Evolutionary conservation across 2,113 vertebrate genomes (phyloP), one percentile per base, ranked within the genome.

Genomic region (Gracilinanus agilis): DNA sequence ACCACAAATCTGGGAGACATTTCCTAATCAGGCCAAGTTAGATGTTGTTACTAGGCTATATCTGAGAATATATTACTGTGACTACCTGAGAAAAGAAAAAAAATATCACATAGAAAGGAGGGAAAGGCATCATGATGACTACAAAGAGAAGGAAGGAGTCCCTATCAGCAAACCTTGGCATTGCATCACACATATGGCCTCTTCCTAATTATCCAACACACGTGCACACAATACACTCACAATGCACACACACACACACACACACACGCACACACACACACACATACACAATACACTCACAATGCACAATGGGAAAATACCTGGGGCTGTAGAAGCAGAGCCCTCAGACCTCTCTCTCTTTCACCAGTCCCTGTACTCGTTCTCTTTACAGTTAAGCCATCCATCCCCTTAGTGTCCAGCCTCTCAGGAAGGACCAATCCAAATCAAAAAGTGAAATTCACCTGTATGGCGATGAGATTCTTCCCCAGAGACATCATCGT

Each of bases 301-400:
- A 49, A 49, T 49, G 49, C 25, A 58, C 56, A 58, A 58, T 27
- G 56, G 9, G 25, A 58, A 58, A 9, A 34, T 75, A 75, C 29
- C 12, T n/a, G 61, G 34, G 12, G 13, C 29, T 75, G 29, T 75
- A 75, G 29, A 75, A 58, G 29, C 61, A 67, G 16, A 67, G 34
- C 29, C 61, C 13, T 67, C 2, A 34, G 29, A 67, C 11, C 29
- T 3, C 61, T 75, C 61, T 75, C 61, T 34, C 29, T n/a, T 75
- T 75, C 61, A 75, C 3, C 4, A 75, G 3, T 9, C 27, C 61
- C 61, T 16, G 3, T 75, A 75, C 1, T 34, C 24, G 1, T 75
- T 58, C 90, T 94, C 55, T 44, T 55, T 3, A 92, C 49, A 97
- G 97, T 91, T 92, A 44, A 55, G 16, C 96, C 97, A 3, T 97